Conservation (phyloP, 2,797 vertebrate genomes). For the Notoglanidium macrostoma region DNA sequence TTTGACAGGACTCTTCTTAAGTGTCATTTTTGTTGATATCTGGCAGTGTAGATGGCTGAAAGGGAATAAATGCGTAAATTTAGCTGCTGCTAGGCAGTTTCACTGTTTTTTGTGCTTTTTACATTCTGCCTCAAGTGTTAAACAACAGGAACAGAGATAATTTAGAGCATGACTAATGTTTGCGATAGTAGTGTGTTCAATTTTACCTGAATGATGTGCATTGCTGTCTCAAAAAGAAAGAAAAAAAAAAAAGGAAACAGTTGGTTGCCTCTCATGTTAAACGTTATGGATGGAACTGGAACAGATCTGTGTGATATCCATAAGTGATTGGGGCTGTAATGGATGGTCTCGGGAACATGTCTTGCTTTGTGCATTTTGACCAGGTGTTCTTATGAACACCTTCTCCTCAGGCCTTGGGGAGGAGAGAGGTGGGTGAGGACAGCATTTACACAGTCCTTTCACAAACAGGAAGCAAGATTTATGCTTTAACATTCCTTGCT, state of each 20-base stretch:
- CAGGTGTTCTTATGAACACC: slow-evolving; percentile 61
- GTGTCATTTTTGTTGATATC: slow-evolving; percentile 20
- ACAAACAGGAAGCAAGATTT: slow-evolving; percentile 25
- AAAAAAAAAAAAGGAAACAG: background rate
- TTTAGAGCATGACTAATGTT: slow-evolving; percentile 50
- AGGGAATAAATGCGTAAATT: background rate
- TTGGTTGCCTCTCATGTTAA: background rate
- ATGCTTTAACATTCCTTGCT: background rate
- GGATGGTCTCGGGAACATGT: slow-evolving; percentile 44
- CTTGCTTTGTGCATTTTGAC: slow-evolving; percentile 54
- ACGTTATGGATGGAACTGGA: slow-evolving; percentile 18
- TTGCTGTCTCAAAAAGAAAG: background rate
- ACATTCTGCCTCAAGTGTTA: slow-evolving; percentile 43
- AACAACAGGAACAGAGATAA: slow-evolving; percentile 16
- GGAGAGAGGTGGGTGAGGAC: slow-evolving; percentile 33
- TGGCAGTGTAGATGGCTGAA: slow-evolving; percentile 15
- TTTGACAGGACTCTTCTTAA: slow-evolving; percentile 4
- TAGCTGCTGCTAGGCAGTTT: slow-evolving; percentile 25
- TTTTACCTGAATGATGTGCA: slow-evolving; percentile 26
- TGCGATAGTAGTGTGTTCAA: slow-evolving; percentile 19
- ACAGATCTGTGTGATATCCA: slow-evolving; percentile 29
- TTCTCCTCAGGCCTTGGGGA: slow-evolving; percentile 39
- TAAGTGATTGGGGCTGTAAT: slow-evolving; percentile 4
- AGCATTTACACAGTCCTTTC: slow-evolving; percentile 34
- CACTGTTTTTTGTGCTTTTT: slow-evolving; percentile 22